A percentile compares a stretch with the other conserved stretches of the same genome.
These are phyloP conservation scores for Xestia ashworthii DNA, from an alignment of 2,888 invertebrate genomes.

Conservation along the genomic window DNA sequence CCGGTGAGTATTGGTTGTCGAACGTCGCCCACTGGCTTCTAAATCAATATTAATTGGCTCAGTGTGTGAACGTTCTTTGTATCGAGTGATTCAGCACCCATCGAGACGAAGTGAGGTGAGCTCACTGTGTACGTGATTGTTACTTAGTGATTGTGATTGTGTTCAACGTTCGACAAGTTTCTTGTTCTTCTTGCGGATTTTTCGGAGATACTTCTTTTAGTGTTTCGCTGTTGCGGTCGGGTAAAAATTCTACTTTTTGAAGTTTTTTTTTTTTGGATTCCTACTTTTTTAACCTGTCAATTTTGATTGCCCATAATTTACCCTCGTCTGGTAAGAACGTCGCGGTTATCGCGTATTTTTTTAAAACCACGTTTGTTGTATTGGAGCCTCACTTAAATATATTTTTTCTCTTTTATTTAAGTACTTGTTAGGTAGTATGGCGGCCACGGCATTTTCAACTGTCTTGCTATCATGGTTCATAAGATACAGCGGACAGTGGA, in stretches of 20 bases:
- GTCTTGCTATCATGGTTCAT: no score
- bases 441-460: no score
- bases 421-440: no score
- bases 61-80: conserved; percentile 61
- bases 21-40: conserved; percentile 70
- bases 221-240: background rate
- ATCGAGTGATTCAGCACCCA: conserved; percentile 62
- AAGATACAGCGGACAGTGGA: no score
- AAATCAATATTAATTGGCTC: conserved; percentile 76
- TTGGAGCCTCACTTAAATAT: no score
- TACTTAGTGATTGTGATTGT: conserved; percentile 43
- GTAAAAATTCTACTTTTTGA: conserved; percentile 23
- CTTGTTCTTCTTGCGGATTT: background rate
- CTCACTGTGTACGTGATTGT: conserved; percentile 45
- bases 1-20: conserved; percentile 49
- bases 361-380: no score
- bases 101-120: conserved; percentile 52
- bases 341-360: no score
- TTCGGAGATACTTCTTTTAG: background rate
- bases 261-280: background rate
- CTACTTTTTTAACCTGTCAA: background rate
- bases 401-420: no score
- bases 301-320: background rate
- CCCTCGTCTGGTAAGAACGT: background rate
- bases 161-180: conserved; percentile 7